These are phyloP conservation scores for Sebastes variabilis DNA, from an alignment of 2,797 vertebrate species.

Conservation along the genomic window DNA sequence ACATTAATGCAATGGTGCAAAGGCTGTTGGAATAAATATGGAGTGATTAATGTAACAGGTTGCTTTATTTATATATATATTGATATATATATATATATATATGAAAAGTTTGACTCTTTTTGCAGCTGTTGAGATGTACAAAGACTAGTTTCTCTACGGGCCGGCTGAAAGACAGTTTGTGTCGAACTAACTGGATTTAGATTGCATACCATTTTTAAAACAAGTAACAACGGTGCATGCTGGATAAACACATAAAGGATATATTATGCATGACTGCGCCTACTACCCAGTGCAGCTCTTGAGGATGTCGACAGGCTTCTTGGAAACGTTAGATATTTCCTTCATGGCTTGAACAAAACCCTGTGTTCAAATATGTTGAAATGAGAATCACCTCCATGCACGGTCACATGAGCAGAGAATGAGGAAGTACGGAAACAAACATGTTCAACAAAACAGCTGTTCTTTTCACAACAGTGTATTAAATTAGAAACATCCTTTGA, in stretches of 20 bases:
- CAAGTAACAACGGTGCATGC: neutral
- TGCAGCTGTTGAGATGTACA: neutral
- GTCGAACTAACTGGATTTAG: neutral
- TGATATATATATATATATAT: too few species aligned
- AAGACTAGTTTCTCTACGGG: neutral
- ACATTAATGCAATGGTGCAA: too few species aligned
- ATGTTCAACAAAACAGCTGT: neutral
- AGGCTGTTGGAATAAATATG: too few species aligned
- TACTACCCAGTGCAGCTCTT: neutral
- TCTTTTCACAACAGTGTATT: neutral
- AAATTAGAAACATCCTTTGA: neutral
- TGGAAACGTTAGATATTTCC: conserved; percentile 8
- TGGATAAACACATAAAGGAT: neutral
- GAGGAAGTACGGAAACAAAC: conserved; percentile 30
- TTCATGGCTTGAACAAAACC: neutral
- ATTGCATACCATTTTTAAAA: neutral
- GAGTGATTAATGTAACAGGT: too few species aligned
- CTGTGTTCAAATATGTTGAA: conserved; percentile 16
- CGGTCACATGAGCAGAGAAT: neutral
- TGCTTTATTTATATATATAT: too few species aligned
- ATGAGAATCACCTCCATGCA: neutral
- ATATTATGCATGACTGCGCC: neutral
- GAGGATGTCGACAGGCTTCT: neutral
- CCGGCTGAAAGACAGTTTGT: neutral
- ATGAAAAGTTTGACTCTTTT: neutral